Evolutionary conservation across 2,797 vertebrate genomes (phyloP).

Genomic region (Myotis planiceps): DNA sequence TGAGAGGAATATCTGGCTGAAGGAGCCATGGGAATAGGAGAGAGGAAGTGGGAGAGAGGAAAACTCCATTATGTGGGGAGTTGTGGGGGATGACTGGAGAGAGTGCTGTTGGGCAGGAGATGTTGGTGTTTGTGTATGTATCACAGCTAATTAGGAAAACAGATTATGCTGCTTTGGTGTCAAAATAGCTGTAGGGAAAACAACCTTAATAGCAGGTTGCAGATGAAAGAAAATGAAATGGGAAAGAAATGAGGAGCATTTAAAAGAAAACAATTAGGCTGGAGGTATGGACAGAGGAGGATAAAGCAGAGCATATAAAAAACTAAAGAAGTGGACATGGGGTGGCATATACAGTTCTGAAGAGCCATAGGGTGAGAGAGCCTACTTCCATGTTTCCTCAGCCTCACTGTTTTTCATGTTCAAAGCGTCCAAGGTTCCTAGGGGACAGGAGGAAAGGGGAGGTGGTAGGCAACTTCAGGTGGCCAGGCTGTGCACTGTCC

Average conservation of each 20-base stretch:
- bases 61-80: not conserved
- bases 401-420: not conserved
- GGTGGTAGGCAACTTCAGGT: not conserved
- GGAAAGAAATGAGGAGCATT: conserved; percentile 58
- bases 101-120: not conserved
- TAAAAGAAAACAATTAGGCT: conserved; percentile 54
- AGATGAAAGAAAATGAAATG: conserved; percentile 63
- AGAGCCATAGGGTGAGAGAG: not conserved
- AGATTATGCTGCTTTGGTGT: conserved; percentile 73
- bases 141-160: conserved; percentile 63
- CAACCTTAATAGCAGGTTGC: conserved; percentile 50
- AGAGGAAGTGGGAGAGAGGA: not conserved
- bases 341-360: not conserved
- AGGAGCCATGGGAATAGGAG: not conserved
- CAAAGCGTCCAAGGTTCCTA: not conserved
- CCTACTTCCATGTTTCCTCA: not conserved
- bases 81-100: not conserved
- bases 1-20: not conserved
- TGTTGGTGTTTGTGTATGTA: not conserved
- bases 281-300: conserved; percentile 52
- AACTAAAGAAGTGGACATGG: not conserved
- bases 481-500: not conserved
- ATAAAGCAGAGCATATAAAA: not conserved
- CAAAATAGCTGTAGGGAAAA: conserved; percentile 64
- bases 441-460: not conserved